A percentile compares a stretch with the other conserved stretches of the same genome.
Conservation (phyloP, 2,113 vertebrate species). For the Amblyornis subalaris region DNA sequence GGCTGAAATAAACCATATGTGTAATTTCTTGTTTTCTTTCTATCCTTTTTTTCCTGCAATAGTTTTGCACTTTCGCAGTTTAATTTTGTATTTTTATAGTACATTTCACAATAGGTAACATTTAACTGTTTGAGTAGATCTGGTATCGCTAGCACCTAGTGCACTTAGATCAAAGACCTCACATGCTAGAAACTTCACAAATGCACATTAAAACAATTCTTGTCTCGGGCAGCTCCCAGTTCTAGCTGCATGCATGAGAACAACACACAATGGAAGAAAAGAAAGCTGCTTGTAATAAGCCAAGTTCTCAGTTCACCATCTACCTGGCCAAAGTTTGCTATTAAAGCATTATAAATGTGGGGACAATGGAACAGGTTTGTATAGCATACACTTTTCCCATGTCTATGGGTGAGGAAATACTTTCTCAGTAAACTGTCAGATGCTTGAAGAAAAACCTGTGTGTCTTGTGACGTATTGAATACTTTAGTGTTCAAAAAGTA, state of each 20-base stretch:
- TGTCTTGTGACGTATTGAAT: neutral
- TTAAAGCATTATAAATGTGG: neutral
- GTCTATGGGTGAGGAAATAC: neutral
- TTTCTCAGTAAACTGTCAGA: neutral
- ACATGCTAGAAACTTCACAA: neutral
- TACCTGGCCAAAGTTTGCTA: neutral
- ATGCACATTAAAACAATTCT: neutral
- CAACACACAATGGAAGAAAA: neutral
- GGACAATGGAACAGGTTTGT: neutral
- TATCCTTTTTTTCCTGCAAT: neutral
- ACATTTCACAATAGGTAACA: neutral
- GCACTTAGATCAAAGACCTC: neutral
- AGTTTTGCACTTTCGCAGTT: neutral
- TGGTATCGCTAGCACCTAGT: neutral
- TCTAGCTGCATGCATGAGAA: neutral
- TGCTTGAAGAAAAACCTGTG: neutral
- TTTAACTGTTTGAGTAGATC: neutral
- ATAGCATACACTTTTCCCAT: neutral
- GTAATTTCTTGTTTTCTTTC: neutral
- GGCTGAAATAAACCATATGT: neutral
- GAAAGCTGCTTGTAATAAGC: neutral
- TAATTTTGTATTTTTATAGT: neutral
- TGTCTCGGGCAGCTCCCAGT: neutral
- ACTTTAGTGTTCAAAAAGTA: neutral
- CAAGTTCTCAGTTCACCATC: neutral